These are phyloP conservation scores for Ophioninae sp. DNA, from an alignment of 2,888 invertebrate species.

Conservation along the genomic window DNA sequence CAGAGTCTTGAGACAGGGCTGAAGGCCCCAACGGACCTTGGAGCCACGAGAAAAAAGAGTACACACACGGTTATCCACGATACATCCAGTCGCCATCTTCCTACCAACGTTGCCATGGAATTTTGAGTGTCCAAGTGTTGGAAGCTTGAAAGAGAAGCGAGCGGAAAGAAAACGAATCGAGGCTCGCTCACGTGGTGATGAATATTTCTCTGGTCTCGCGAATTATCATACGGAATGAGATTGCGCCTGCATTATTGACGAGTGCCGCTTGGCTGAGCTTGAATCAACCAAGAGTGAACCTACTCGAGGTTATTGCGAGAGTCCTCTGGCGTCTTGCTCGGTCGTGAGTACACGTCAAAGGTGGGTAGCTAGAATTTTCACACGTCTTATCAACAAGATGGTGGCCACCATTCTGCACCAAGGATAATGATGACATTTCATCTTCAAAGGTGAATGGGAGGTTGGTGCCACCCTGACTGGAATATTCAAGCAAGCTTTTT, in stretches of 20 bases:
- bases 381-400: slow-evolving; percentile 34
- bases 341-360: slow-evolving; percentile 61
- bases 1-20: slow-evolving; percentile 62
- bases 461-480: background rate
- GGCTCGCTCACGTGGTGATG: slow-evolving; percentile 72
- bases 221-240: slow-evolving; percentile 79
- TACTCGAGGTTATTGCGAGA: slow-evolving; percentile 62
- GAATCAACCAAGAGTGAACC: slow-evolving; percentile 64
- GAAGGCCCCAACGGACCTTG: slow-evolving; percentile 62
- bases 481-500: background rate
- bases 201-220: slow-evolving; percentile 76
- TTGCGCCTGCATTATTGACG: slow-evolving; percentile 78
- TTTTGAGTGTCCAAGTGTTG: slow-evolving; percentile 56
- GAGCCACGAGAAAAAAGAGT: slow-evolving; percentile 59
- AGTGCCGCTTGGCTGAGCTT: slow-evolving; percentile 59
- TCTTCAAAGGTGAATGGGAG: background rate
- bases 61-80: slow-evolving; percentile 43
- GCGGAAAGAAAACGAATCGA: slow-evolving; percentile 56
- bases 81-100: slow-evolving; percentile 26
- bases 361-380: slow-evolving; percentile 72
- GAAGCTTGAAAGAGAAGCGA: slow-evolving; percentile 56
- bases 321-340: slow-evolving; percentile 37
- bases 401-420: background rate
- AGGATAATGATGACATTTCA: background rate
- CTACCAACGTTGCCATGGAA: slow-evolving; percentile 46